Base-by-base conservation (phyloP, 2,797 vertebrate species). In the Danio choprae region DNA sequence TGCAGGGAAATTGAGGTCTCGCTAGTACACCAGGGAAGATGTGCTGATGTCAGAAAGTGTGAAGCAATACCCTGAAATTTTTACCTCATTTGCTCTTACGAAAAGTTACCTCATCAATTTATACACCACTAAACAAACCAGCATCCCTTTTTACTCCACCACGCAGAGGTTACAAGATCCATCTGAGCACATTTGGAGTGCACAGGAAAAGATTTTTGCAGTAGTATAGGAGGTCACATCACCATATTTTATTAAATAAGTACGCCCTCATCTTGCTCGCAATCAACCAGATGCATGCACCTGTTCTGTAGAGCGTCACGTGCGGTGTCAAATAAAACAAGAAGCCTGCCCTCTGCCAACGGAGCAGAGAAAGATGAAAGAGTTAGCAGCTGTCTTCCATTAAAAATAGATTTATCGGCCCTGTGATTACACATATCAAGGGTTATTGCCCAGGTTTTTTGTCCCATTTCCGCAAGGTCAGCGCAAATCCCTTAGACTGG, bases 351-450 rank as follows among this genome's bases (percentile, higher is more conserved):
- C 62, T 75, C 55, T 68, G 44, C 56, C 72, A 67, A n/a, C n/a
- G 6, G 58, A 53, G 50, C 73, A 44, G 40, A 69, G 65, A 71
- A 44, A 62, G 36, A 73, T 73, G 78, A 71, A 71, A 81, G 58
- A 63, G 46, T 76, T 78, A 88, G 79, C 89, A 92, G 87, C 87
- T 91, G 90, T 87, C 90, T 90, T 89, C 90, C 88, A 91, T 92
- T 90, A 93, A 89, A 88, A 79, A 43, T 85, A 90, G 91, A 93
- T 92, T 92, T 91, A 93, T 91, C 87, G 85, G 83, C 80, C 44
- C 29, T 86, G 78, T 90, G 88, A 91, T 91, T 89, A 74, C 58
- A 22, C 86, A 87, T 90, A 92, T 88, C 53, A 86, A 87, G 86
- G 87, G 84, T 89, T 89, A 85, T 89, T 90, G 90, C 83, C 85